Evolutionary conservation across 2,888 invertebrate genomes (phyloP), one percentile per base, ranked within the genome.

Genomic region (Tetrapedia diversipes): DNA sequence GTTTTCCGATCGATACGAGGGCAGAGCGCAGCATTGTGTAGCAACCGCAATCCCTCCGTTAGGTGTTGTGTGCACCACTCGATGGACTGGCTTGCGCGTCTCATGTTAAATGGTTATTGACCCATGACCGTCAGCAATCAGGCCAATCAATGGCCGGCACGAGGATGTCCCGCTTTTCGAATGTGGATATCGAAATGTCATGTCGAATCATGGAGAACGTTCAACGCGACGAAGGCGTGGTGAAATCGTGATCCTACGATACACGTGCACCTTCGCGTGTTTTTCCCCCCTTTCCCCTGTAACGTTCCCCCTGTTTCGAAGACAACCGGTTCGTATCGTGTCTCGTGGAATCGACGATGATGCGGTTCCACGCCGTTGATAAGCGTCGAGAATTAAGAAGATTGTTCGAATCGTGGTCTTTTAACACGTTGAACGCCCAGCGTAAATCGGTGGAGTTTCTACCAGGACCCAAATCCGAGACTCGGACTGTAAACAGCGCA

Each of bases 31-130:
- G n/a, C n/a, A n/a, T n/a, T n/a, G n/a, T n/a, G n/a, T n/a, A n/a
- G n/a, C n/a, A n/a, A n/a, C n/a, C n/a, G n/a, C n/a, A n/a, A n/a
- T n/a, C n/a, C 39, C 19, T 24, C n/a, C 53, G 54, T 65, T 67
- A 65, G 64, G 67, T 76, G 76, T 77, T 60, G 79, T 53, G 77
- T 75, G 78, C n/a, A n/a, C n/a, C n/a, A 77, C 77, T 57, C 60
- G 41, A 41, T 39, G 39, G 37, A 57, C 54, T 22, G 45, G 29
- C 32, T 34, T 14, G 67, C 73, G 73, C 73, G 73, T 69, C 54
- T 65, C 79, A 84, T 85, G 88, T 89, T 87, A 88, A 91, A 87
- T 89, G 89, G 86, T 89, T 89, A 88, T 90, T 90, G 90, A 90
- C 89, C 89, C 77, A 84, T 85, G 86, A 87, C 86, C 87, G 81